Evolutionary conservation across 2,888 invertebrate genomes (phyloP).

Genomic region (Phytoseiulus persimilis): DNA sequence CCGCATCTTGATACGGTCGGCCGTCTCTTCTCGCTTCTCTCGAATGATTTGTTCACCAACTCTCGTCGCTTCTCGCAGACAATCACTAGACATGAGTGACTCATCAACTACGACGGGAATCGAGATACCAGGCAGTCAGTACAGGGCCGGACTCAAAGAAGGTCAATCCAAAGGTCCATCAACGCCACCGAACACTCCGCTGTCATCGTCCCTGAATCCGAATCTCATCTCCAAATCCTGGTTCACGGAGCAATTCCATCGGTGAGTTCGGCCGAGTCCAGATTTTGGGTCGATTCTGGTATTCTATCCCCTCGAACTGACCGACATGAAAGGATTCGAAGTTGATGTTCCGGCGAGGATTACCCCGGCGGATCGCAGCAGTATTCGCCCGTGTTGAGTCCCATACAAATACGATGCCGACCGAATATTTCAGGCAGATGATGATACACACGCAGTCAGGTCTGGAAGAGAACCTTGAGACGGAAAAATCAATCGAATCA

Average conservation of each 20-base stretch:
- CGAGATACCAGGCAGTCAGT: slow-evolving; percentile 14
- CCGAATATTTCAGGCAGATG: slow-evolving; percentile 29
- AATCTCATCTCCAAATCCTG: slow-evolving; percentile 28
- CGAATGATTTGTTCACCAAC: too few relatives aligned
- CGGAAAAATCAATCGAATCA: background rate
- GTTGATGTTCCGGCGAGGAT: too few relatives aligned
- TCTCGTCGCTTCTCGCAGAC: background rate
- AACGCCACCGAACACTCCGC: slow-evolving; percentile 21
- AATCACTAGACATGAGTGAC: background rate
- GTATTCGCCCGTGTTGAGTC: too few relatives aligned
- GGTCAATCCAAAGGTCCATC: background rate
- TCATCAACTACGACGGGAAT: background rate
- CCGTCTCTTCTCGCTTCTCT: too few relatives aligned
- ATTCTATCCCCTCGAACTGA: background rate
- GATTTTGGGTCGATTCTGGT: background rate
- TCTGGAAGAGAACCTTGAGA: background rate
- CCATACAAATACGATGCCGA: too few relatives aligned
- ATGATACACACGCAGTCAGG: slow-evolving; percentile 7
- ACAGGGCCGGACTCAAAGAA: background rate
- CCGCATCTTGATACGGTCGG: background rate
- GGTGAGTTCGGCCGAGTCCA: background rate
- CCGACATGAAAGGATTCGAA: too few relatives aligned
- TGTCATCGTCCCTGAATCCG: background rate
- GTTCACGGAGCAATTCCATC: slow-evolving; percentile 34
- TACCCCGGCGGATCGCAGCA: too few relatives aligned